Evolutionary conservation across 2,113 vertebrate genomes (phyloP), one percentile per base, ranked within the genome.

Genomic region (Aix galericulata): DNA sequence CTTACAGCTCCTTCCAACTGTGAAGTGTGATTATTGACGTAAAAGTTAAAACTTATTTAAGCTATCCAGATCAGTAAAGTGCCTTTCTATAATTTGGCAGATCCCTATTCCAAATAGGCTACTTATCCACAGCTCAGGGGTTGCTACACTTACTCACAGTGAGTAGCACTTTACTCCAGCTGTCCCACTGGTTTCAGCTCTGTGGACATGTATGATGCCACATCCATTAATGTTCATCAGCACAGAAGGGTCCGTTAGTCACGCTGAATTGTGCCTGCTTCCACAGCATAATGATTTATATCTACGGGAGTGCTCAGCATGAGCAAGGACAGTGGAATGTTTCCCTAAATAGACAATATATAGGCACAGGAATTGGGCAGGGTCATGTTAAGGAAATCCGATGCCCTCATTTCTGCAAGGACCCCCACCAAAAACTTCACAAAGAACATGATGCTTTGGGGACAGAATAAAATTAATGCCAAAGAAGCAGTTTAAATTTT

Each of bases 271-370:
- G 91, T 93, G 92, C 86, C 86, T 96, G 88, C 71, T 96, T 77
- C 92, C 89, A 69, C 75, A 87, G 88, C 83, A 85, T 71, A 73
- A 73, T 97, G 95, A 97, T 96, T 97, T 96, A 95, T 96, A 91
- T 89, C 86, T 74, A 62, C 2, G 2, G 83, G 81, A 82, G 92
- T 87, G 95, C 88, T 96, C 92, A 85, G 88, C 91, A 58, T 94
- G 93, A 96, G 93, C 95, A 95, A 97, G 94, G 94, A 92, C 92
- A 92, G 92, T 50, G 94, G 94, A 96, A 96, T 96, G 96, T 93
- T 96, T 96, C 95, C 94, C 94, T 96, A 95, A 96, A 96, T 96
- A 95, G 95, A 96, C 88, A 96, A 96, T 94, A 89, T 93, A 96
- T 93, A 94, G 80, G 88, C 92, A 76, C 0, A 92, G 88, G 96